These are phyloP conservation scores for Emmelina monodactyla DNA, from an alignment of 2,888 invertebrate species.

Conservation along the genomic window DNA sequence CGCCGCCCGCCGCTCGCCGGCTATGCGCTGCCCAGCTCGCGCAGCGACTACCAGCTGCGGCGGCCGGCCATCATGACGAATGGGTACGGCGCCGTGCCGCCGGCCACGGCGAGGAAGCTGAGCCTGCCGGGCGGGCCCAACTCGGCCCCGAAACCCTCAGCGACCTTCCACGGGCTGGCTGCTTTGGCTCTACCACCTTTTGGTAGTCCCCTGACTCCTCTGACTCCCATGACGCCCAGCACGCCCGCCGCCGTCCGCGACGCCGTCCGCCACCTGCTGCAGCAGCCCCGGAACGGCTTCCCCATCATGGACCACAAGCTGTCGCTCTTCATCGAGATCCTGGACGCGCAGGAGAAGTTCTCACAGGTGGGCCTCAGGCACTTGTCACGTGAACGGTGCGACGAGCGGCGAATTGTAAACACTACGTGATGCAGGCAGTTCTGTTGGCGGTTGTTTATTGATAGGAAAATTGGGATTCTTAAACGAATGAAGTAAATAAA, in stretches of 20 bases:
- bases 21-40: conserved; percentile 64
- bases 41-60: conserved; percentile 70
- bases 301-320: conserved; percentile 81
- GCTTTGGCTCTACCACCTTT: conserved; percentile 29
- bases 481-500: too few species aligned
- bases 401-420: too few species aligned
- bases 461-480: too few species aligned
- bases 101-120: conserved; percentile 56
- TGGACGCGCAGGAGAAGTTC: conserved; percentile 82
- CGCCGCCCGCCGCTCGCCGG: conserved; percentile 36
- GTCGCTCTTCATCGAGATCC: conserved; percentile 80
- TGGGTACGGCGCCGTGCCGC: conserved; percentile 56
- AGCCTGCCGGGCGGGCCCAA: conserved; percentile 64
- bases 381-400: too few species aligned
- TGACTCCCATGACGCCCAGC: conserved; percentile 49
- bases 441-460: too few species aligned
- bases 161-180: conserved; percentile 68
- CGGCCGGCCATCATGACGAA: conserved; percentile 62
- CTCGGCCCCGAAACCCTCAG: conserved; percentile 65
- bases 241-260: conserved; percentile 73
- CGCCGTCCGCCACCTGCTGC: conserved; percentile 72
- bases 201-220: neutral
- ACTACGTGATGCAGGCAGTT: too few species aligned
- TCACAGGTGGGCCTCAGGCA: conserved; percentile 74
- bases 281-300: conserved; percentile 77